phyloP scores from a whole-genome alignment of 2,113 vertebrate genomes.

The Oriolus oriolus region DNA sequence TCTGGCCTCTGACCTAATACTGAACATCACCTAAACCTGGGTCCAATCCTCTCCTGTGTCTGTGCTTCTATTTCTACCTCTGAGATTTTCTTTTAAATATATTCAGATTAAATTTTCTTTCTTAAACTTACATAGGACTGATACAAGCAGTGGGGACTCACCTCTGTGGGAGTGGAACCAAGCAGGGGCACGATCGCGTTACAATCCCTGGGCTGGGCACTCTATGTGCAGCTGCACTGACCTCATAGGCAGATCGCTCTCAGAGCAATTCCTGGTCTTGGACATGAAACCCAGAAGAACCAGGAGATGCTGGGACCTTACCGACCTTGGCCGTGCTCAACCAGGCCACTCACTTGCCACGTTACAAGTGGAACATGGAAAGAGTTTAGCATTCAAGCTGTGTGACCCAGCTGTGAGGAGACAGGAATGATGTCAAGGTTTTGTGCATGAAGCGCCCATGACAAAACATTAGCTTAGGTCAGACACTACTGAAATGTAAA shows the following conservation, averaged over 20 bases:
- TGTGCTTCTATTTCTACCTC: background rate
- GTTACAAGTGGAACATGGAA: background rate
- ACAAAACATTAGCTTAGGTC: conserved; percentile 6
- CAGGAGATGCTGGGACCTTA: background rate
- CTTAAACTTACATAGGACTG: background rate
- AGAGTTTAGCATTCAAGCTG: background rate
- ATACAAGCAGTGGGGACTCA: background rate
- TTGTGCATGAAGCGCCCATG: background rate
- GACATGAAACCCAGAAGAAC: background rate
- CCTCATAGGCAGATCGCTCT: background rate
- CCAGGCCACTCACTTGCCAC: background rate
- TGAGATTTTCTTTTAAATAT: background rate
- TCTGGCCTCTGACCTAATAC: background rate
- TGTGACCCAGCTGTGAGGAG: background rate
- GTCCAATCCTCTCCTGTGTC: background rate
- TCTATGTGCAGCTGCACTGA: background rate
- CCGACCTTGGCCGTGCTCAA: rapidly evolving
- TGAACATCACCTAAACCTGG: background rate
- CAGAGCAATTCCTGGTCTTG: rapidly evolving
- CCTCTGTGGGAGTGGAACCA: rapidly evolving
- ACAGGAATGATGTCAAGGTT: background rate
- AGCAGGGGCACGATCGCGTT: rapidly evolving
- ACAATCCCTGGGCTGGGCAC: background rate
- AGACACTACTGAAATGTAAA: background rate
- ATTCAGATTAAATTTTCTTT: background rate